Evolutionary conservation across 2,888 invertebrate species (phyloP).

Genomic region (Mimas tiliae): DNA sequence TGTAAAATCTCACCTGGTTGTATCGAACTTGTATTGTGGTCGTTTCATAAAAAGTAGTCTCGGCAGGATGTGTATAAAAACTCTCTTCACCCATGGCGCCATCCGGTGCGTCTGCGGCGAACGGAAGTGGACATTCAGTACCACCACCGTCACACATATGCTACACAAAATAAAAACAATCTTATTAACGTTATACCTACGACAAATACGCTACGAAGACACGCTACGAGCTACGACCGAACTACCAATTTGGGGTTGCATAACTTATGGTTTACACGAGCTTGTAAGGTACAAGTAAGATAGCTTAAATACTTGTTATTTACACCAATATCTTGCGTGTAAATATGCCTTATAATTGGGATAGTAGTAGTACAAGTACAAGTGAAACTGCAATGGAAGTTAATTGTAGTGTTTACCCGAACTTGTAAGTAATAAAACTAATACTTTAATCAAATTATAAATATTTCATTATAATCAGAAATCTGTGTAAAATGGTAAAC

Average conservation of each 20-base stretch:
- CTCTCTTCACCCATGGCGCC: constrained; percentile 97
- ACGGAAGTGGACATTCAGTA: constrained; percentile 98
- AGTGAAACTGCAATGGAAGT: too few relatives aligned
- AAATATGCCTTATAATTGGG: too few relatives aligned
- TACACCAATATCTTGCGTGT: too few relatives aligned
- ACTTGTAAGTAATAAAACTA: too few relatives aligned
- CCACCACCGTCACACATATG: constrained; percentile 97
- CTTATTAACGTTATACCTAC: neutral
- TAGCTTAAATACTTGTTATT: too few relatives aligned
- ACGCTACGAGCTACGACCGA: neutral
- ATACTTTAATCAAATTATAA: too few relatives aligned
- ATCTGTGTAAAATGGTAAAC: too few relatives aligned
- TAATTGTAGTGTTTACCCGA: too few relatives aligned
- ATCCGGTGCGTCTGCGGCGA: constrained; percentile 99
- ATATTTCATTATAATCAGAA: too few relatives aligned
- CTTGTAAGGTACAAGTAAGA: too few relatives aligned
- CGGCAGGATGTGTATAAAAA: constrained; percentile 98
- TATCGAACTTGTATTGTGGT: constrained; percentile 87
- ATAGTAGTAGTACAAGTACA: too few relatives aligned
- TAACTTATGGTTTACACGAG: neutral
- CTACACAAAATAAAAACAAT: constrained; percentile 66
- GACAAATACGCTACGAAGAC: constrained; percentile 20
- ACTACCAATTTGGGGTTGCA: neutral
- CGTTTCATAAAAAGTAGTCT: constrained; percentile 96
- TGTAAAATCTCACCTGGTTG: constrained; percentile 14